Base-by-base conservation (phyloP, 2,888 invertebrate species). In the Cantharis rufa region DNA sequence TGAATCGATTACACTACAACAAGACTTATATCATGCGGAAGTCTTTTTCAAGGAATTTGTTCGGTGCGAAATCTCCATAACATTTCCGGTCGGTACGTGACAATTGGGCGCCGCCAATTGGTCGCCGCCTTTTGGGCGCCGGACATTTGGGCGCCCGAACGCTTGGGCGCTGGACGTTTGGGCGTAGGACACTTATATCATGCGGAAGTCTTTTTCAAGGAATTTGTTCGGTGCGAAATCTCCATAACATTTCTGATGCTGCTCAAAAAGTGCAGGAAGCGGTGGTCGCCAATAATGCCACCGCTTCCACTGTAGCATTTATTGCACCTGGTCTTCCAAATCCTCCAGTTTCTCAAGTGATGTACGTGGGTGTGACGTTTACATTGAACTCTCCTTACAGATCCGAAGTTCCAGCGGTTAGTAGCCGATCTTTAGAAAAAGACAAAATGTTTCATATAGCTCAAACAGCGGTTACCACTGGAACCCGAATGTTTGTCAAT, bases 301-400 rank as follows among this genome's bases (percentile, higher is more conserved):
- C 95, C 18, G 97, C 98, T 13, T 97, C 98, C 63, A 98, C 98
- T 10, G 97, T 98, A 76, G 98, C 97, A 75, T 98, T 98, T 88
- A 98, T 98, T 81, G 98, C 98, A 0, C 97, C 97, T 0, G 98
- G 98, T 2, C 98, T 97, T 13, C 96, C 96, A 9, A 94, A 95
- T 86, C 96, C 96, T 72, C 96, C 96, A 7, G 95, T 95, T 82
- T 93, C 96, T 27, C 95, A 96, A 89, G 97, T 98, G 15, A 95
- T 98, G 93, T 98, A 98, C 88, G 96, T 98, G 72, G 98, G 97
- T 70, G 97, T 97, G 64, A 97, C 98, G 21, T 97, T 94, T 88
- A 78, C 78, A 11, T 94, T 95, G 75, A 96, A 96, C 87, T 97
- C 96, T 71, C 94, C 96, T 11, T 97, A 97, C 89, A 93, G 97